Percentiles rank a stretch among this genome's conserved stretches.
Evolutionary conservation across 2,113 vertebrate genomes (phyloP).

Genomic region (Egretta garzetta): DNA sequence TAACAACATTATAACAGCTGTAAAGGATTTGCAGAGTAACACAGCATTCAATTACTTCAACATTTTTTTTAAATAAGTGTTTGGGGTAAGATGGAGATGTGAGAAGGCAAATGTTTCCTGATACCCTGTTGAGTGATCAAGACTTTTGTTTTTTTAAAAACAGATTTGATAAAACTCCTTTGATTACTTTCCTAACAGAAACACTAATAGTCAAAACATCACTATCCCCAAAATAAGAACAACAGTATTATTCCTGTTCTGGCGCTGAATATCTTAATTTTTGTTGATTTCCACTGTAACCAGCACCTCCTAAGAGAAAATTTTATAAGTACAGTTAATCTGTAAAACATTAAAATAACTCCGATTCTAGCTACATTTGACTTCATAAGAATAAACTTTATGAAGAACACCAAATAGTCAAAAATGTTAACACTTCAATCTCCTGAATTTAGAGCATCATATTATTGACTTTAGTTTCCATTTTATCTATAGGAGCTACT

Average conservation of each 20-base stretch:
- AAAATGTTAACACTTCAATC: conserved; percentile 23
- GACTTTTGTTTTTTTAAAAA: not conserved
- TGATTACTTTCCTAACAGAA: not conserved
- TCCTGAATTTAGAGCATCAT: conserved; percentile 31
- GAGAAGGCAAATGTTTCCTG: not conserved
- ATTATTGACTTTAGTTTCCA: conserved; percentile 38
- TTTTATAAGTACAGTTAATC: conserved; percentile 12
- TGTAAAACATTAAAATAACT: conserved; percentile 24
- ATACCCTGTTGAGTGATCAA: not conserved
- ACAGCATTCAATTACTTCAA: not conserved
- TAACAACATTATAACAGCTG: not conserved
- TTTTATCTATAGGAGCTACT: conserved; percentile 19
- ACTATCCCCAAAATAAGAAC: not conserved
- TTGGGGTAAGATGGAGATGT: not conserved
- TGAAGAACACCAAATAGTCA: not conserved
- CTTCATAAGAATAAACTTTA: conserved; percentile 13
- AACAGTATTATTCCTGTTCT: not conserved
- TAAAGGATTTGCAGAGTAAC: not conserved
- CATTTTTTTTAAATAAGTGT: not conserved
- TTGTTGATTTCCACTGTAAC: not conserved
- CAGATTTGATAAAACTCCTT: not conserved
- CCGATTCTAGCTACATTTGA: not conserved
- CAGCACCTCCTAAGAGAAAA: not conserved
- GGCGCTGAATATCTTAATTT: not conserved
- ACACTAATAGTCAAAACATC: not conserved